Conservation (phyloP, 2,888 invertebrate genomes). For the Xestia sexstrigata region DNA sequence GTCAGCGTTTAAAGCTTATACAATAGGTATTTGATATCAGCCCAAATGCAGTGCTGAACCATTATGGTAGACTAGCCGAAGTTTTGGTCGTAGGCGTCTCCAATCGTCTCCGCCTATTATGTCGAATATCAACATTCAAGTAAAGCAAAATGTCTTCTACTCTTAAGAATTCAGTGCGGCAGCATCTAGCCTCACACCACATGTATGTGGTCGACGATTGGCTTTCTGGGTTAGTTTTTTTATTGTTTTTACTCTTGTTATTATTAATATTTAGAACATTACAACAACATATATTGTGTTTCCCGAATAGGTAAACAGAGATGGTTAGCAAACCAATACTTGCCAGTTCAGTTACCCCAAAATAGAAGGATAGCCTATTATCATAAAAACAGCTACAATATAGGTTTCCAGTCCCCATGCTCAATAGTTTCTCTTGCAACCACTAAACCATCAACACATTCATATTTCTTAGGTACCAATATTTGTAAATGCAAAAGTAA, state of each 20-base stretch:
- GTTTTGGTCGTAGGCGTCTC: not conserved
- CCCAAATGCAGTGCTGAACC: not conserved
- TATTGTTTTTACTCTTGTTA: not conserved
- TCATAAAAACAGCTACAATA: not conserved
- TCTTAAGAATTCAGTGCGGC: slow-evolving; percentile 75
- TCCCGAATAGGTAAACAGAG: not conserved
- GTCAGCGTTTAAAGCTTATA: not conserved
- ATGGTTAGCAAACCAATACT: not conserved
- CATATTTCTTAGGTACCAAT: not conserved
- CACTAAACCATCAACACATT: not conserved
- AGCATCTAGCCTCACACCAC: slow-evolving; percentile 77
- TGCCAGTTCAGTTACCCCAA: not conserved
- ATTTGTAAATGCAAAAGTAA: not conserved
- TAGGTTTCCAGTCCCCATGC: no score
- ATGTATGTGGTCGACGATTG: slow-evolving; percentile 85
- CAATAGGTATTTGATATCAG: not conserved
- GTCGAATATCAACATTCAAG: slow-evolving; percentile 14
- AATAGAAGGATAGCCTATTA: not conserved
- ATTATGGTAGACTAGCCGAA: not conserved
- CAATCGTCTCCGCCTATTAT: slow-evolving; percentile 11
- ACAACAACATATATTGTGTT: not conserved
- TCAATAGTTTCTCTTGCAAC: not conserved
- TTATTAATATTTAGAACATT: not conserved
- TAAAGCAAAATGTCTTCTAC: slow-evolving; percentile 51
- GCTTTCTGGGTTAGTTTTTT: slow-evolving; percentile 80